Base-by-base conservation (phyloP, 2,888 invertebrate genomes). In the Incurvaria masculella region DNA sequence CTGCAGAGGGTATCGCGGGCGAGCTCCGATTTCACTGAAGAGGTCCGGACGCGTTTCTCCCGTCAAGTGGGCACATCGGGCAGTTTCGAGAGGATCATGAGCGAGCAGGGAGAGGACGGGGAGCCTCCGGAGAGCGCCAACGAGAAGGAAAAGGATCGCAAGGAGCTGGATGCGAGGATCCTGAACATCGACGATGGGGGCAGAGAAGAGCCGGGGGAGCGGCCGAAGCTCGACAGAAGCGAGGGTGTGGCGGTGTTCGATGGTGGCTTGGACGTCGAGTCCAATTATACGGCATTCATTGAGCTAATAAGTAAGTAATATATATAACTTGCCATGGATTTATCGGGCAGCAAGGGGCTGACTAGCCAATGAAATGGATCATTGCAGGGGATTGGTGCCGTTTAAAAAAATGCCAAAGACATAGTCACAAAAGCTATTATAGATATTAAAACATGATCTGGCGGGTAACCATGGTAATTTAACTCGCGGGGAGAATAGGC, bases 271-370 rank as follows among this genome's bases (percentile, higher is more conserved):
- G 89, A 92, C 60, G 79, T 86, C 14, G 82, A 81, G 46, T 86
- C 90, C 11, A 91, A 91, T 63, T 95, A 95, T 57, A 92, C 93
- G 0, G 87, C 91, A 18, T 94, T 91, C 62, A 79, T 94, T 27
- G 92, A 94, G 76, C 80, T 93, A 11, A 86, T 91, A 57, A 87
- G 91, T 89, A 67, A 73, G 81, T 74, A n/a, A n/a, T n/a, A n/a
- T n/a, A n/a, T n/a, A 51, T 39, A 45, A 42, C 11, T 42, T 10
- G 27, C 8, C 8, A 27, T 27, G 27, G 8, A 8, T 27, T 27
- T 27, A 10, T 27, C 27, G n/a, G n/a, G n/a, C n/a, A n/a, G n/a
- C n/a, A n/a, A n/a, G n/a, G n/a, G n/a, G n/a, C n/a, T n/a, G n/a
- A n/a, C n/a, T n/a, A n/a, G n/a, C n/a, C n/a, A n/a, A n/a, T n/a